Percentiles rank a stretch among this genome's conserved stretches.
Evolutionary conservation across 2,113 vertebrate genomes (phyloP).

Genomic region (Sakesphorus luctuosus): DNA sequence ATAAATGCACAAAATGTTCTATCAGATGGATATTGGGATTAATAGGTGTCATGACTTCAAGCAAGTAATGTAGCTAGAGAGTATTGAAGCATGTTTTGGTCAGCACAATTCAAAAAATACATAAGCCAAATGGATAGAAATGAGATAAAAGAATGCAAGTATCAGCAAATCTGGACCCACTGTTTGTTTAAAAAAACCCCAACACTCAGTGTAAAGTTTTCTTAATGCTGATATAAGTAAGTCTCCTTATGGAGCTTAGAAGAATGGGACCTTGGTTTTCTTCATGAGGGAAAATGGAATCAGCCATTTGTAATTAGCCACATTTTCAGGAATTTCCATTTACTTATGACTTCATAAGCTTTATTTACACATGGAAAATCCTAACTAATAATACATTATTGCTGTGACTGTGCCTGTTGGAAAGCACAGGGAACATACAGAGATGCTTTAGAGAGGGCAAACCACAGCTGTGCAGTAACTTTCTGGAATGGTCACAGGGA

Average conservation of each 20-base stretch:
- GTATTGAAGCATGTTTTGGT: neutral
- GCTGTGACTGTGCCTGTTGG: neutral
- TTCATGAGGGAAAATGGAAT: neutral
- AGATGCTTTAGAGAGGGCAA: neutral
- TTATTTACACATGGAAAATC: neutral
- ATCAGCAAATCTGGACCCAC: neutral
- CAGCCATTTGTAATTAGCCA: neutral
- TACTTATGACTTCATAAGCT: neutral
- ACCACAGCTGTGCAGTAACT: neutral
- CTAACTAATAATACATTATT: neutral
- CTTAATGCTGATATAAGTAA: neutral
- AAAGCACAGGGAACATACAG: neutral
- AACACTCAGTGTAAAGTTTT: neutral
- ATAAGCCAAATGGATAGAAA: neutral
- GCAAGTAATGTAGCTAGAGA: neutral
- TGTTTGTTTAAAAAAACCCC: neutral
- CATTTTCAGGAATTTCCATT: neutral
- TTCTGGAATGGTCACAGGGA: neutral
- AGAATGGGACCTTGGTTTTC: neutral
- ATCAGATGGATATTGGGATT: constrained; percentile 14
- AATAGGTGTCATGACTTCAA: constrained; percentile 25
- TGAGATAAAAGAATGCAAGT: neutral
- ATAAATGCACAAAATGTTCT: neutral
- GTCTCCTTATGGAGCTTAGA: neutral
- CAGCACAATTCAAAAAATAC: constrained; percentile 4